Percentiles rank a stretch among this genome's conserved stretches.
Conservation (phyloP, 2,797 vertebrate genomes). For the Brachymystax lenok region DNA sequence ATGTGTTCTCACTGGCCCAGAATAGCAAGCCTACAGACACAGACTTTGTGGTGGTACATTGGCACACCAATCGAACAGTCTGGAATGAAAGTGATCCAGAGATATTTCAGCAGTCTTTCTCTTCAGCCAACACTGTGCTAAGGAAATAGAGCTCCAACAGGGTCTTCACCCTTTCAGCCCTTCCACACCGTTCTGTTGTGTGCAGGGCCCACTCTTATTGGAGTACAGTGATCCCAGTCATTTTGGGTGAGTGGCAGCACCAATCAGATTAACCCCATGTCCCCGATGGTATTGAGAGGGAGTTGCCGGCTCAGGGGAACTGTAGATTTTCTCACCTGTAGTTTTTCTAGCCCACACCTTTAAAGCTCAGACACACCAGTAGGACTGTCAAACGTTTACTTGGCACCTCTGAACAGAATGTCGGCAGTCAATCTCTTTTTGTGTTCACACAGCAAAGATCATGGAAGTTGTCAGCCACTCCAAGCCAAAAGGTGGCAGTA, state of each 20-base stretch:
- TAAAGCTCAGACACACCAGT: no score
- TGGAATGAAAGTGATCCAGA: conserved; percentile 49
- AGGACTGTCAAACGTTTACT: no score
- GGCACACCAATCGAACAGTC: conserved; percentile 30
- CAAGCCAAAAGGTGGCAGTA: no score
- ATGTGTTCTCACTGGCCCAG: conserved; percentile 42
- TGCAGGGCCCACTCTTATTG: conserved; percentile 24
- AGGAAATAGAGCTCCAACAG: conserved; percentile 35
- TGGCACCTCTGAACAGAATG: no score
- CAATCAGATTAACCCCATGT: neutral
- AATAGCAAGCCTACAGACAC: conserved; percentile 38
- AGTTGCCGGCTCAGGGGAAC: conserved; percentile 10
- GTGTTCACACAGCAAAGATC: no score
- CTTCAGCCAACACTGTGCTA: conserved; percentile 45
- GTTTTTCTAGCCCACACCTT: no score
- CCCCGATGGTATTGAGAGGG: conserved; percentile 9
- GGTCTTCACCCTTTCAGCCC: conserved; percentile 41
- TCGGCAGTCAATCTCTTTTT: no score
- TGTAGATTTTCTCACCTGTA: neutral
- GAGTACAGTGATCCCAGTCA: neutral
- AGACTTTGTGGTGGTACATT: conserved; percentile 40
- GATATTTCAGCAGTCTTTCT: conserved; percentile 39
- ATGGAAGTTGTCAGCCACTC: no score
- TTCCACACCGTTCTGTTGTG: conserved; percentile 46
- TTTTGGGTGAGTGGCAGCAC: conserved; percentile 9